Conservation (phyloP, 2,797 vertebrate species). For the Borostomias antarcticus region DNA sequence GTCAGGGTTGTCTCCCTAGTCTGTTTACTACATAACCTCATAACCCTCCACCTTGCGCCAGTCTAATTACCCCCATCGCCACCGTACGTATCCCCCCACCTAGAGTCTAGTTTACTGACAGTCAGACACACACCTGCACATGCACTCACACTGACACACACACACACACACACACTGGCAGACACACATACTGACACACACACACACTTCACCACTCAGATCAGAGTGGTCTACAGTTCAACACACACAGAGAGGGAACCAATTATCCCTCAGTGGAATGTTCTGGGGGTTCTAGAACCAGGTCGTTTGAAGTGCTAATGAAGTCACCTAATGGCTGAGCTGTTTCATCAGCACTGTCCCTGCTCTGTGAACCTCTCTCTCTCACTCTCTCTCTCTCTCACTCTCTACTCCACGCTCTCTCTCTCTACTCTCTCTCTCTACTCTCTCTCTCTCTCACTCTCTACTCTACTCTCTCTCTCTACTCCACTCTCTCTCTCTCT, state of each 20-base stretch:
- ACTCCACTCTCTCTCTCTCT: slow-evolving; percentile 10
- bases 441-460: slow-evolving; percentile 4
- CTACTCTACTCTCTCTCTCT: slow-evolving; percentile 7
- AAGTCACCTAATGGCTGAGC: slow-evolving; percentile 25
- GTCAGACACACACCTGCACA: too few species aligned
- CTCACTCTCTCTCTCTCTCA: not conserved
- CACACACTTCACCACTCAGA: too few species aligned
- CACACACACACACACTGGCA: too few species aligned
- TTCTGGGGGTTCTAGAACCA: slow-evolving; percentile 21
- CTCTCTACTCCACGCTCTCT: too few species aligned
- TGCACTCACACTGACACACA: too few species aligned
- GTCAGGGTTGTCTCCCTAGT: too few species aligned
- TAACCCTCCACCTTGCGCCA: not conserved
- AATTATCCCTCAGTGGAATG: slow-evolving; percentile 22
- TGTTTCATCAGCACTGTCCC: slow-evolving; percentile 10
- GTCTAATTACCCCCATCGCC: not conserved
- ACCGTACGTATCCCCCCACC: not conserved
- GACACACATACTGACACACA: too few species aligned
- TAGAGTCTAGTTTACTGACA: not conserved
- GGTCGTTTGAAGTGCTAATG: slow-evolving; percentile 41
- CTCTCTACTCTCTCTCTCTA: not conserved
- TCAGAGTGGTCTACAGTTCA: slow-evolving; percentile 15
- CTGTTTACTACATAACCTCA: not conserved
- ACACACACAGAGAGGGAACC: slow-evolving; percentile 3
- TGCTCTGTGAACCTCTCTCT: slow-evolving; percentile 3